Evolutionary conservation across 1,140 invertebrate species (phyloP).

Genomic region (Diuraphis noxia): DNA sequence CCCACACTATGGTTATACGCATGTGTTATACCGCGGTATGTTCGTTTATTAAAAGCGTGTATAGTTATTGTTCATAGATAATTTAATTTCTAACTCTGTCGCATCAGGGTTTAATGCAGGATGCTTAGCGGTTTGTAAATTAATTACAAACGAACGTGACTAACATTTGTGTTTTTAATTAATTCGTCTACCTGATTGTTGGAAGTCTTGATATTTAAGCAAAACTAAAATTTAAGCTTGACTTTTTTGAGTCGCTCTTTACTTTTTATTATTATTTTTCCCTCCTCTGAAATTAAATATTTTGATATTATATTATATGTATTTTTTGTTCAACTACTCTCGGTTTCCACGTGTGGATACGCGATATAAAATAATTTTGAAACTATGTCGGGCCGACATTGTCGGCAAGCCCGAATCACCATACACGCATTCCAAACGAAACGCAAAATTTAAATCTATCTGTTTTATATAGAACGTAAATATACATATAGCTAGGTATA

Average conservation of each 20-base stretch:
- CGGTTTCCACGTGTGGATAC: neutral
- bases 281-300: neutral
- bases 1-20: neutral
- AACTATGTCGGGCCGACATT: neutral
- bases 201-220: neutral
- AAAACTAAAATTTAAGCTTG: neutral
- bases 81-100: neutral
- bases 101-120: neutral
- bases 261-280: neutral
- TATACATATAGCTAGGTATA: too few relatives aligned
- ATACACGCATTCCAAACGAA: neutral
- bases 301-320: neutral
- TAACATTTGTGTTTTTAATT: conserved; percentile 14
- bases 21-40: neutral
- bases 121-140: neutral
- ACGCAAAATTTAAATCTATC: neutral
- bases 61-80: neutral
- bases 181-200: neutral
- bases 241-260: neutral
- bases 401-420: neutral
- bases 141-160: conserved; percentile 6
- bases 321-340: neutral
- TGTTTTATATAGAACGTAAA: too few relatives aligned
- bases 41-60: neutral
- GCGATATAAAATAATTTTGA: neutral